These are phyloP conservation scores for Oligia fasciuncula DNA, from an alignment of 2,888 invertebrate genomes.

Conservation along the genomic window DNA sequence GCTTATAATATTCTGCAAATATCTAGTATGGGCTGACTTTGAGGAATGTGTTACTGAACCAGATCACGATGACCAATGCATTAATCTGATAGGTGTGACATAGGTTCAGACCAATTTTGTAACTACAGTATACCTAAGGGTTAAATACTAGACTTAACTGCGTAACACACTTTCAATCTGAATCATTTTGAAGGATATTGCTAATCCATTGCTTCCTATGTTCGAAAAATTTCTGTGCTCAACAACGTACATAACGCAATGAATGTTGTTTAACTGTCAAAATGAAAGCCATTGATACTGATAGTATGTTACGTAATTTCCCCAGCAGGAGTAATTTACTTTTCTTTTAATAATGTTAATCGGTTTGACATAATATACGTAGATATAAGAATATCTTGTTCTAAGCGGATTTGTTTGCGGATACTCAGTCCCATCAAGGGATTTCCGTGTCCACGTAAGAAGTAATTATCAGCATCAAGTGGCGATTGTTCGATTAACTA, in stretches of 20 bases:
- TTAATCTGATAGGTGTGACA: no score
- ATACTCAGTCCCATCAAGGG: conserved; percentile 18
- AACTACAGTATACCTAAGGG: neutral
- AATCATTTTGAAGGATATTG: no score
- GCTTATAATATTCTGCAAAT: neutral
- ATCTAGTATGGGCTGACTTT: neutral
- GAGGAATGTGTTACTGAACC: no score
- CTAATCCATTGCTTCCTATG: no score
- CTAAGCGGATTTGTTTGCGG: conserved; percentile 28
- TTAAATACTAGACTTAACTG: neutral
- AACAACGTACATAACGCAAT: no score
- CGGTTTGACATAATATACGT: neutral
- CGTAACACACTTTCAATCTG: no score
- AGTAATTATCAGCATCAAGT: conserved; percentile 29
- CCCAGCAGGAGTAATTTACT: neutral
- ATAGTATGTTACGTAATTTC: no score
- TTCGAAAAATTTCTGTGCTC: no score
- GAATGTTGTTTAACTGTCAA: no score
- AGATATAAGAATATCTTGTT: neutral
- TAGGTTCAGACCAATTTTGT: neutral
- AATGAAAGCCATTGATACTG: no score
- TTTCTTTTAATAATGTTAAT: neutral
- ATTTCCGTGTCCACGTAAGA: conserved; percentile 35
- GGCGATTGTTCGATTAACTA: conserved; percentile 42
- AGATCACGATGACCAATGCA: neutral